Evolutionary conservation across 2,797 vertebrate species (phyloP).

Genomic region (Myotis daubentonii): DNA sequence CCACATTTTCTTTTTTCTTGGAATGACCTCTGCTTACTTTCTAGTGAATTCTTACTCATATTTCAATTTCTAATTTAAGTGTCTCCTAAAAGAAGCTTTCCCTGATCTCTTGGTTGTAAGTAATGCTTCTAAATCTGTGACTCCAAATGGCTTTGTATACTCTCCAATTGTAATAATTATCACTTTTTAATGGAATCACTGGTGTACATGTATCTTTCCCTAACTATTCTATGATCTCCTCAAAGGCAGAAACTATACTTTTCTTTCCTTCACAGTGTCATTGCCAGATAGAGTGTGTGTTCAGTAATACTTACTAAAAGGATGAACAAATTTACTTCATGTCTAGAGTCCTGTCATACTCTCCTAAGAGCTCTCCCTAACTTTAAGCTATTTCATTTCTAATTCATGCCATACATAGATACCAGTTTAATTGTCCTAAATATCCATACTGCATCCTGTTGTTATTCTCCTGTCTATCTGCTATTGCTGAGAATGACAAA

Average conservation of each 20-base stretch:
- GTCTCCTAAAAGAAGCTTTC: not conserved
- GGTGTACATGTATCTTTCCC: not conserved
- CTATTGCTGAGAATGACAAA: conserved; percentile 86
- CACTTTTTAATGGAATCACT: not conserved
- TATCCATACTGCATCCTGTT: conserved; percentile 66
- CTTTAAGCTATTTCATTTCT: not conserved
- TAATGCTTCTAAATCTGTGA: not conserved
- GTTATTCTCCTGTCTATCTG: conserved; percentile 86
- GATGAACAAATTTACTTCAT: not conserved
- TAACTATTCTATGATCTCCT: not conserved
- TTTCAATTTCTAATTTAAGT: not conserved
- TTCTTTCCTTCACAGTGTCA: not conserved
- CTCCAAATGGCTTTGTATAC: not conserved
- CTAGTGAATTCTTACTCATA: not conserved
- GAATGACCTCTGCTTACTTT: not conserved
- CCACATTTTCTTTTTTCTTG: not conserved
- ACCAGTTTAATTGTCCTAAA: not conserved
- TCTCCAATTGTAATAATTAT: not conserved
- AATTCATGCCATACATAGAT: not conserved
- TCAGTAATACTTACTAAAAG: not conserved
- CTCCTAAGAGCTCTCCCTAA: not conserved
- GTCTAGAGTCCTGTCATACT: not conserved
- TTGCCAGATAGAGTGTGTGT: not conserved
- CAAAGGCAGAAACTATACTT: not conserved
- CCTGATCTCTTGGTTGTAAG: not conserved